phyloP scores from a whole-genome alignment of 2,797 vertebrate species.

The Corythornis leucogaster region DNA sequence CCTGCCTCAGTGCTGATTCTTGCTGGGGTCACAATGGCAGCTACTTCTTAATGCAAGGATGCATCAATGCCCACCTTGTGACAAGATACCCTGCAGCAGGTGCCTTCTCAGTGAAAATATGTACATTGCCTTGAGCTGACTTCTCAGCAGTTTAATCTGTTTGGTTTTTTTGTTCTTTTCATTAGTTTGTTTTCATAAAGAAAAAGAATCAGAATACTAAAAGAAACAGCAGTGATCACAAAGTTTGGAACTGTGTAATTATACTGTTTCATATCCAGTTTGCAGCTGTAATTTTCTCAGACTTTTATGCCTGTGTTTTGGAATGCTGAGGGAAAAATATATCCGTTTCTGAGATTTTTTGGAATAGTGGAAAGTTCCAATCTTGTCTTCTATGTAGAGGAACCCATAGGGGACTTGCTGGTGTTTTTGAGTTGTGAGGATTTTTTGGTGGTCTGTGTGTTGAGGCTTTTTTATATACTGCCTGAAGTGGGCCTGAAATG shows the following conservation, averaged over 20 bases:
- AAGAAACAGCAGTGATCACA: neutral
- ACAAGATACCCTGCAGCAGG: constrained; percentile 20
- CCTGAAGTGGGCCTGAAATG: neutral
- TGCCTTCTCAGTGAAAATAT: constrained; percentile 36
- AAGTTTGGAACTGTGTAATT: neutral
- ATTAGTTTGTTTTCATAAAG: neutral
- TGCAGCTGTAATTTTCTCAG: neutral
- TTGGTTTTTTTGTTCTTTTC: neutral
- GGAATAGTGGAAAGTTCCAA: neutral
- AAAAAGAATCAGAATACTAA: neutral
- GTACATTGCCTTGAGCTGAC: constrained; percentile 15
- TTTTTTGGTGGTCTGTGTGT: neutral
- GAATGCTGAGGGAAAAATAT: neutral
- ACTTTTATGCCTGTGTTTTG: neutral
- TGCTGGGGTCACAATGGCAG: constrained; percentile 9
- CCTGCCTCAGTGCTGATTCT: constrained; percentile 14
- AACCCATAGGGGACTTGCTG: neutral
- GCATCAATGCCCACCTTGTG: neutral
- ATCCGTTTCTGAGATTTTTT: neutral
- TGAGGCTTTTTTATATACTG: neutral
- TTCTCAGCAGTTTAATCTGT: constrained; percentile 20
- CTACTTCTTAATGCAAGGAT: constrained; percentile 52
- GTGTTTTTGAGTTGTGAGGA: neutral
- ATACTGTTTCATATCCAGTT: neutral
- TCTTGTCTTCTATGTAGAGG: neutral